These are phyloP conservation scores for Natrix natrix DNA, from an alignment of 2,797 vertebrate species.

Conservation along the genomic window DNA sequence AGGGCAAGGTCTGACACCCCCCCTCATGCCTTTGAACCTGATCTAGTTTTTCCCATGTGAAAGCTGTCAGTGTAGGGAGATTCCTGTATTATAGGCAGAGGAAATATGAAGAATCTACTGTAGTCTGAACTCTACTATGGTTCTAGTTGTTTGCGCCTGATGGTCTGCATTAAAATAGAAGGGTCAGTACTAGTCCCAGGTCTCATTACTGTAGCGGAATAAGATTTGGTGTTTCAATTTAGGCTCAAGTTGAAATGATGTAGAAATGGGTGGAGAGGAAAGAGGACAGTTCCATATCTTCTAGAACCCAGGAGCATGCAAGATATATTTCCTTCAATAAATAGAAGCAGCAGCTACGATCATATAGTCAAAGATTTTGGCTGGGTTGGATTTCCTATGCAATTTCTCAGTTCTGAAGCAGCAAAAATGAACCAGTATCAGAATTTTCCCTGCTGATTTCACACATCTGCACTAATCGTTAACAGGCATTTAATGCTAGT, in stretches of 20 bases:
- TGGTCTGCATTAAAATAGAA: background rate
- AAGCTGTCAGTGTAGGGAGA: background rate
- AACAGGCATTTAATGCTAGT: background rate
- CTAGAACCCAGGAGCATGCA: background rate
- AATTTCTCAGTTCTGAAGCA: background rate
- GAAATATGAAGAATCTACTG: background rate
- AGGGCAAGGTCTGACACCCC: background rate
- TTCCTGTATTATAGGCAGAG: background rate
- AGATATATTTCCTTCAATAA: background rate
- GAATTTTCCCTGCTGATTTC: background rate
- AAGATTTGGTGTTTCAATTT: background rate
- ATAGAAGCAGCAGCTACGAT: background rate
- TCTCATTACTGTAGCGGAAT: background rate
- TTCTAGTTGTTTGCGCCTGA: background rate
- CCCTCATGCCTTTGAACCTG: background rate
- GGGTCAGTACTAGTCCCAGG: background rate
- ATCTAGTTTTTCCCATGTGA: background rate
- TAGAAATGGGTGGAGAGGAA: background rate
- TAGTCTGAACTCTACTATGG: background rate
- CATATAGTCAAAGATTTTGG: background rate
- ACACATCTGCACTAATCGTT: background rate
- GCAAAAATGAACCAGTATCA: background rate
- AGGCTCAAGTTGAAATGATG: background rate
- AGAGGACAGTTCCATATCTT: background rate
- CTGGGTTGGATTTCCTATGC: background rate